Evolutionary conservation across 1,140 invertebrate genomes (phyloP), one percentile per base, ranked within the genome.

Genomic region (Panagrolaimus sp.): DNA sequence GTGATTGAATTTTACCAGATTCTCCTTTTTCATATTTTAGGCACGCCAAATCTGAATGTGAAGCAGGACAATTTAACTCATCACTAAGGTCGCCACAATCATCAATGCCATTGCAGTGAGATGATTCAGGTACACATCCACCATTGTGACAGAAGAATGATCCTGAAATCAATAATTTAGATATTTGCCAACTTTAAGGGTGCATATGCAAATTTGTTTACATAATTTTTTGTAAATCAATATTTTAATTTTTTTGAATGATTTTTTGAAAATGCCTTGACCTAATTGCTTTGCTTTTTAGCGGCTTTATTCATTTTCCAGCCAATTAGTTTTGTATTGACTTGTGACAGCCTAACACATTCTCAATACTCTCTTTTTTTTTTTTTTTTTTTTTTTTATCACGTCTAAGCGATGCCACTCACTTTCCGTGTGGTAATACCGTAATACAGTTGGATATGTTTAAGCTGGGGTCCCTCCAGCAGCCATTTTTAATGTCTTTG

Each of bases 1-100:
- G 91, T 74, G 92, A 93, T 83, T 94, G 91, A 24, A 98, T 91
- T 6, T 93, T 91, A 84, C 95, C 94, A n/a, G 91, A 91, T 38
- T 84, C 78, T n/a, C 79, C 83, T 68, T 83, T 91, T 88, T 94
- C 91, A 78, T 95, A 93, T 83, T 88, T 94, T 81, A 94, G 90
- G 83, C 93, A 96, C 71, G 91, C 64, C 43, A 70, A n/a, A 17
- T 83, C 77, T 17, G 52, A 63, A 10, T 76, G 74, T 15, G 76
- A 62, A 43, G 71, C 75, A 15, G 80, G 80, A 77, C 86, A 87
- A 63, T 84, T 82, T 0, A 73, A 32, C 75, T 87, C 86, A 79
- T 87, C 86, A 71, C 83, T 85, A 63, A 72, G 76, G 68, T 87
- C 86, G 15, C 81, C 83, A 74, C 86, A 87, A 68, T 87, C 85